These are phyloP conservation scores for Iselma pallidipennis DNA, from an alignment of 2,888 invertebrate species.

Conservation along the genomic window DNA sequence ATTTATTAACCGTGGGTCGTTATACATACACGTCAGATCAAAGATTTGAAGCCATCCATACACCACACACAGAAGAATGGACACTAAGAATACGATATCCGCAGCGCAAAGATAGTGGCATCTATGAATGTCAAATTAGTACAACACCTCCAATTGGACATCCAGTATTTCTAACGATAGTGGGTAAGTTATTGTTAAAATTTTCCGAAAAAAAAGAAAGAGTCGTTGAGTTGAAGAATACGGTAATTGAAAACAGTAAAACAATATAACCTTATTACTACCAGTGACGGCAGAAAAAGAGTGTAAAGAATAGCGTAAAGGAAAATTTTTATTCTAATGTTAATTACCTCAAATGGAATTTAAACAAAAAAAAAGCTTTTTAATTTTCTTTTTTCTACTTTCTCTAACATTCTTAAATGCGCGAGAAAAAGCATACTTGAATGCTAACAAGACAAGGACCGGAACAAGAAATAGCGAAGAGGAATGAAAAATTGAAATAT, in stretches of 20 bases:
- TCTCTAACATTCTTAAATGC: background rate
- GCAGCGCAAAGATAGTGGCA: conserved; percentile 73
- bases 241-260: background rate
- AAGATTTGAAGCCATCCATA: conserved; percentile 84
- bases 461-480: background rate
- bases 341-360: background rate
- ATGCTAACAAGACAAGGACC: background rate
- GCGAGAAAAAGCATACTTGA: background rate
- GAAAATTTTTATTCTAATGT: background rate
- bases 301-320: too few relatives aligned
- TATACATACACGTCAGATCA: conserved; percentile 83
- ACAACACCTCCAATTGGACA: conserved; percentile 88
- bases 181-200: conserved; percentile 66
- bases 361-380: background rate
- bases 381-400: background rate
- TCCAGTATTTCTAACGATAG: conserved; percentile 78
- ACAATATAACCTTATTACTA: too few relatives aligned
- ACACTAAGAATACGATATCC: conserved; percentile 76
- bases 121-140: conserved; percentile 91
- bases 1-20: conserved; percentile 73
- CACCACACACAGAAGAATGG: conserved; percentile 87
- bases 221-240: background rate
- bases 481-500: conserved; percentile 9
- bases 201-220: background rate
- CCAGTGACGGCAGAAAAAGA: background rate